These are phyloP conservation scores for Boleophthalmus pectinirostris DNA, from an alignment of 2,113 vertebrate species.

Conservation along the genomic window DNA sequence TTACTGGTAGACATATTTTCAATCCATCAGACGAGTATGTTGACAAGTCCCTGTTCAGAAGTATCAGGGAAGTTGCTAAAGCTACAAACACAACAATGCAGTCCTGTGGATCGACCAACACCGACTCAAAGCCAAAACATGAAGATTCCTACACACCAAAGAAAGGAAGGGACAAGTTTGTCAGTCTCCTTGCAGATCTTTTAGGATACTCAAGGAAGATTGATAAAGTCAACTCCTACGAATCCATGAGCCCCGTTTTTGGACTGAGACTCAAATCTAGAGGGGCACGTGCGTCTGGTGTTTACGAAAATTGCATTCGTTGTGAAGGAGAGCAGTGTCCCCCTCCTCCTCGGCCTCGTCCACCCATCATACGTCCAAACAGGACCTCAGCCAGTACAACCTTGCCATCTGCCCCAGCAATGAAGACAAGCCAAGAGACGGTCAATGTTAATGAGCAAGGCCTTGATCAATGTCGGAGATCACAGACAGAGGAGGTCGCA, in stretches of 20 bases:
- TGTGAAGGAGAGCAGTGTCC: conserved; percentile 58
- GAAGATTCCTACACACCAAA: conserved; percentile 19
- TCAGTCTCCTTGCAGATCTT: conserved; percentile 57
- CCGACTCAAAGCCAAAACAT: conserved; percentile 1
- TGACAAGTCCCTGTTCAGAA: conserved; percentile 31
- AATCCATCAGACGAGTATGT: conserved; percentile 56
- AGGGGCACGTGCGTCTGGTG: conserved; percentile 19
- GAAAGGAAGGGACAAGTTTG: conserved; percentile 46
- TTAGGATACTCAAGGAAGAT: conserved; percentile 46
- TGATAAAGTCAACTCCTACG: conserved; percentile 52
- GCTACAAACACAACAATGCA: conserved; percentile 20
- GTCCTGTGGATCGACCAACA: conserved; percentile 6
- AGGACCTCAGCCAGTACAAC: conserved; percentile 1
- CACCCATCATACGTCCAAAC: conserved; percentile 8
- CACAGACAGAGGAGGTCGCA: neutral
- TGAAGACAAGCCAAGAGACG: conserved; percentile 24
- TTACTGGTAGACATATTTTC: conserved; percentile 40
- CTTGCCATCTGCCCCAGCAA: neutral
- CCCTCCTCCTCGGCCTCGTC: conserved; percentile 17
- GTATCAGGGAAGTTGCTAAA: conserved; percentile 3
- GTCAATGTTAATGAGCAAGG: conserved; percentile 15
- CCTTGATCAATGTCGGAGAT: conserved; percentile 10
- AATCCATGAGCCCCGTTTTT: conserved; percentile 61
- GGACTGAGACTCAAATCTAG: conserved; percentile 24
- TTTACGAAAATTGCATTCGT: conserved; percentile 75